Conservation (phyloP, 2,888 invertebrate species). For the Oegoconia quadripuncta region DNA sequence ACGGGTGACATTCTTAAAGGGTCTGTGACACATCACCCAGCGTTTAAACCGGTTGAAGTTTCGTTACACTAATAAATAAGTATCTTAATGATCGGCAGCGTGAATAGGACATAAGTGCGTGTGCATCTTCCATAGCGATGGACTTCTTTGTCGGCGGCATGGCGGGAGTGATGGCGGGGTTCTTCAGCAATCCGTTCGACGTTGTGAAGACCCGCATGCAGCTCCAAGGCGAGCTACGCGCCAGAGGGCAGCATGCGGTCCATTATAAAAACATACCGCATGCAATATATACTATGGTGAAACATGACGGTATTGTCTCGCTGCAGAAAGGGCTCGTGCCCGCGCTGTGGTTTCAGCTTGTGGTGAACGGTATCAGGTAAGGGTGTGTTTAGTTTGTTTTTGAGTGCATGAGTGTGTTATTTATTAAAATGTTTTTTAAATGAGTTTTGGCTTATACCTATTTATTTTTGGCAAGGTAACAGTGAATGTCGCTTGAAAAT, state of each 20-base stretch:
- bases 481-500: background rate
- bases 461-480: slow-evolving; percentile 2
- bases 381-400: background rate
- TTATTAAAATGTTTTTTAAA: background rate
- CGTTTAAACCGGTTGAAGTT: too few species aligned
- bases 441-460: background rate
- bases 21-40: too few species aligned
- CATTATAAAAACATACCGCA: slow-evolving; percentile 88
- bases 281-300: slow-evolving; percentile 85
- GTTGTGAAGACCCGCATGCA: slow-evolving; percentile 94
- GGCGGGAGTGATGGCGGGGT: slow-evolving; percentile 87
- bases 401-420: background rate
- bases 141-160: slow-evolving; percentile 88
- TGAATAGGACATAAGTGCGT: too few species aligned
- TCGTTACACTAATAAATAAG: too few species aligned
- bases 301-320: slow-evolving; percentile 87
- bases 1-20: too few species aligned
- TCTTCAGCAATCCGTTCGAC: slow-evolving; percentile 93
- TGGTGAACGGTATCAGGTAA: slow-evolving; percentile 80
- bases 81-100: too few species aligned
- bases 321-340: slow-evolving; percentile 89
- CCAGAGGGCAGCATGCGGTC: slow-evolving; percentile 80
- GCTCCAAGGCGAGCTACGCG: slow-evolving; percentile 88
- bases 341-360: slow-evolving; percentile 89
- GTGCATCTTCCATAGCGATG: slow-evolving; percentile 60